Base-by-base conservation (phyloP, 2,113 vertebrate genomes). In the Probosciger aterrimus region DNA sequence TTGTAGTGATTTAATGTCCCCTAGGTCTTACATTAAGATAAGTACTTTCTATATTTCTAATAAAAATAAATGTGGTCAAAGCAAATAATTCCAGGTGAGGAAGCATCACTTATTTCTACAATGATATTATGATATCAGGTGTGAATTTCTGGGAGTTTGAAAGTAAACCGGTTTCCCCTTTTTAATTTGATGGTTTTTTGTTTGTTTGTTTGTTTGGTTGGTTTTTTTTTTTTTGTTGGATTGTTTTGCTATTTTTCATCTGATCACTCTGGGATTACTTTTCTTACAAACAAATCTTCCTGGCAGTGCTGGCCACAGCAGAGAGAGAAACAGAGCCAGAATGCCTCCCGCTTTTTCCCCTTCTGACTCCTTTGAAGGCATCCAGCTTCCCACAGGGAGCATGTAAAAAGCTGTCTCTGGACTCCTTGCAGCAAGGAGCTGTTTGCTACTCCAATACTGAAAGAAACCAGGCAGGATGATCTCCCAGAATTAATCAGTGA, bases 341-440 rank as follows among this genome's bases (percentile, higher is more conserved):
- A 95, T 94, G 47, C 64, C 86, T 86, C 90, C 93, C 1, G 24
- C 3, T 2, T 75, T 94, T 90, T 94, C 52, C 43, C 93, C 86
- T 96, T 94, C 86, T 93, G 90, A 95, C 71, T 90, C 53, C 83
- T 94, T 80, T 93, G 92, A 90, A 86, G 88, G 73, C 80, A 76
- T 79, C 88, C 90, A 94, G 64, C 86, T 95, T 90, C 95, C 88
- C 65, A 73, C 76, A 75, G 88, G 57, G 90, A 92, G 35, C 20
- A 8, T 27, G 62, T 23, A 50, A 64, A 92, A 92, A 81, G 55
- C 69, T 44, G 47, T 67, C 73, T 75, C 82, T 85, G 78, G 55
- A 41, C 43, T 94, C n/a, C 57, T 90, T 43, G 19, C 30, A 28
- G 43, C 0, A 4, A 63, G 65, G 50, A 92, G 76, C 79, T 93